Base-by-base conservation (phyloP, 2,113 vertebrate species). In the Phalacrocorax brasilianus region DNA sequence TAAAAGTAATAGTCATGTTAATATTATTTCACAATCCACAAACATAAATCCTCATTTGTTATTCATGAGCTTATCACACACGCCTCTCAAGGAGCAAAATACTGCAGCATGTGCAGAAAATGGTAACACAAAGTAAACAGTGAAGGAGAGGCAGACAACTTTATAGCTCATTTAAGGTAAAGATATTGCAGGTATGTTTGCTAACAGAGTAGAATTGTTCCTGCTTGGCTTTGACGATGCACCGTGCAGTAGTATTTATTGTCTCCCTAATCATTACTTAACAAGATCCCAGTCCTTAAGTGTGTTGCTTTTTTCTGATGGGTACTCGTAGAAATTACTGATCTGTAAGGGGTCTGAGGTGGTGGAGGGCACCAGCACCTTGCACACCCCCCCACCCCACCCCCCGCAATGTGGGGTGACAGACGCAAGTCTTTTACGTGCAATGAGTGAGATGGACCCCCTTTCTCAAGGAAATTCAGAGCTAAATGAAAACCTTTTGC, bases 31-130 rank as follows among this genome's bases (percentile, higher is more conserved):
- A 91, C 65, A 88, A 89, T 89, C 90, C 94, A 93, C 95, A 96
- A 96, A 94, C 73, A 96, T 92, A 97, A 97, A 96, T 93, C 94
- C 90, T 96, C 85, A 96, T 97, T 96, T 96, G 91, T 92, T 97
- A 97, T 97, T 97, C 94, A 96, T 96, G 90, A 96, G 96, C 62
- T 95, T 89, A 95, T 93, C 94, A 93, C 77, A 88, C 68, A 78
- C 62, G 88, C 74, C 82, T 95, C 92, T 91, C 86, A 83, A 85
- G 61, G 24, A 95, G 73, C 73, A 93, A 92, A 95, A 96, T 89
- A 96, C n/a, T 95, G 96, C 93, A 91, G 72, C 90, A 66, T 88
- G 71, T 74, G 94, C 96, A 94, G 92, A 96, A 96, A 95, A 84
- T 5, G 5, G 91, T 73, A 83, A 10, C 77, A 59, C 87, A 91